A percentile compares a stretch with the other conserved stretches of the same genome.
phyloP scores from a whole-genome alignment of 2,113 vertebrate genomes.

The Varanus salvator region DNA sequence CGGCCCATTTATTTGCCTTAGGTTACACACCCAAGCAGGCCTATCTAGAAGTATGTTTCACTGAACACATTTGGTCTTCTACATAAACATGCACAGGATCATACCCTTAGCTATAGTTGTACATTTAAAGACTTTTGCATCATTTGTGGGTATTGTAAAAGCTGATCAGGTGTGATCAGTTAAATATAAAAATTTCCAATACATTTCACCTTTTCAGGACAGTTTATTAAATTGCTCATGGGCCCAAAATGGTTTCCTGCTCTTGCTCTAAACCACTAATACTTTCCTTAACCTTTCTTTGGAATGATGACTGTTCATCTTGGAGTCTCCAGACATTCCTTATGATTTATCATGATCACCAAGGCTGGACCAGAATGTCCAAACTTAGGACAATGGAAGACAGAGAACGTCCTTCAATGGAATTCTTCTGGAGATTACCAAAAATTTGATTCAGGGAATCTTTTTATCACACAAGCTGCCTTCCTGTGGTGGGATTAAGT shows the following conservation, averaged over 20 bases:
- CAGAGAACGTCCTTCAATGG: background rate
- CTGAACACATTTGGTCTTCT: background rate
- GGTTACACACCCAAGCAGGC: background rate
- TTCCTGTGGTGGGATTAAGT: background rate
- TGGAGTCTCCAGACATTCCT: background rate
- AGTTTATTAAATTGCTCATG: too few species aligned
- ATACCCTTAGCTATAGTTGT: background rate
- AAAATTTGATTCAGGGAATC: background rate
- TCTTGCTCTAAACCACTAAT: background rate
- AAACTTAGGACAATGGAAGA: background rate
- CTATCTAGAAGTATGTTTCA: background rate
- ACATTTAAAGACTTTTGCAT: background rate
- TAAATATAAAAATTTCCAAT: background rate
- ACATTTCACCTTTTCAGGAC: background rate
- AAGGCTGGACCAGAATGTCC: background rate
- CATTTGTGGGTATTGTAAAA: background rate
- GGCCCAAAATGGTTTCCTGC: too few species aligned
- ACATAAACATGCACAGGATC: background rate
- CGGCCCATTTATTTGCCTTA: conserved; percentile 5
- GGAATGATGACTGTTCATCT: background rate
- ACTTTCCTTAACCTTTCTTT: background rate
- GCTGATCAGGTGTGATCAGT: background rate
- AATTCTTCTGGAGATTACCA: background rate
- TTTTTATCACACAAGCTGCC: background rate
- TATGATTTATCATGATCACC: background rate